Evolutionary conservation across 2,888 invertebrate species (phyloP), one percentile per base, ranked within the genome.

Genomic region (Troides aeacus): DNA sequence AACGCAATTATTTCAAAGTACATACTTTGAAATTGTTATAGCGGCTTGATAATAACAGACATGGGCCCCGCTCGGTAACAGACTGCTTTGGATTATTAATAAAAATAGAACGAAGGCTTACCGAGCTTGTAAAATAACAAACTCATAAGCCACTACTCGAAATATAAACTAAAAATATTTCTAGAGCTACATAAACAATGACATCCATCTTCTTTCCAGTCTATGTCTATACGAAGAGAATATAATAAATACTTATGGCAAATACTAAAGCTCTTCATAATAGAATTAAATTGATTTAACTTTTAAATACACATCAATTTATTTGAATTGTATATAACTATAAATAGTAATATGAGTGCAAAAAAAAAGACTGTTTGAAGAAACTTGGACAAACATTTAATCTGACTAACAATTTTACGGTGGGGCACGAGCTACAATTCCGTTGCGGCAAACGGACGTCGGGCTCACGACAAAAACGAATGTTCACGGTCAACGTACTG

Each of bases 1-100:
- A 89, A 89, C 83, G 84, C 86, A 87, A 90, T 91, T 90, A 91
- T 88, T 86, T 82, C 83, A 81, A 87, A 86, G 85, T 85, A 85
- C 81, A 67, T 46, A 59, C 67, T 79, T 85, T 80, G 79, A 86
- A 87, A 87, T 88, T 86, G 86, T 87, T 88, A 84, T 81, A 84
- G 87, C 86, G 87, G 85, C 84, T 84, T 84, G 80, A 86, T 89
- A 89, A 88, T 89, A 86, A 85, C 80, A 87, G 86, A 85, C 83
- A 84, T 77, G 81, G 81, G 81, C 80, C 84, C 84, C 58, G 65
- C 36, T 56, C 64, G 65, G 53, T 62, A 69, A 64, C 60, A n/a
- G 64, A 61, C 69, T 36, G 24, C 62, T 60, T 18, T 53, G 68
- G 23, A 62, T 61, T 23, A 64, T 64, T 56, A 56, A 6, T 64